Base-by-base conservation (phyloP, 2,888 invertebrate species). In the Drosophila meridiana region DNA sequence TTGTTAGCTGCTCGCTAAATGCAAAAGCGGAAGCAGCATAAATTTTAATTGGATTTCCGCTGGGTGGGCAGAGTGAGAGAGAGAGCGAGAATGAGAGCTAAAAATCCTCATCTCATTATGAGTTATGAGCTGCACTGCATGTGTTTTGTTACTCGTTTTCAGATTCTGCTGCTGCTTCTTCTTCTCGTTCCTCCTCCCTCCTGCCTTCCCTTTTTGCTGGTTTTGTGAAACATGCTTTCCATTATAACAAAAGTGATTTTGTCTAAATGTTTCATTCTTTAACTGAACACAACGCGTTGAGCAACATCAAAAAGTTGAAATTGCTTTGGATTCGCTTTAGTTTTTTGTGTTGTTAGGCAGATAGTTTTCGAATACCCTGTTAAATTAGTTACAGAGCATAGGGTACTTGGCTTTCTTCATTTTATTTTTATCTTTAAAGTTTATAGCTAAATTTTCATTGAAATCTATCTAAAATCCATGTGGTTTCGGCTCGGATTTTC, bases 21-120 rank as follows among this genome's bases (percentile, higher is more conserved):
- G 65, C 69, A 57, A 69, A 83, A 59, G 30, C 82, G 79, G 77
- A 83, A 85, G 71, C 78, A 66, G 61, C 76, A 65, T 42, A 87
- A 89, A 77, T 84, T 89, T 82, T 87, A 85, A 89, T 87, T 89
- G 84, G 82, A 84, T 84, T 77, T 85, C 78, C 73, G 73, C 42
- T 43, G 52, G 30, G 43, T 26, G 36, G 43, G 42, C 7, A 28
- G 8, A 26, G 13, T 5, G 34, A 11, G 52, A 3, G 3, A 3
- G 4, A 28, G 28, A 26, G 20, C 4, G 20, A 14, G 42, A 42
- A 20, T 4, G 36, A 20, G 9, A 13, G 38, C 40, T 47, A 60
- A 66, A 75, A 74, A 48, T 63, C 56, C 45, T 62, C 67, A 62
- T 62, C 72, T 60, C 84, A 74, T 84, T 83, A 86, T 81, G 74